Conservation (phyloP, 1,140 invertebrate species). For the Steinernema khuongi region DNA sequence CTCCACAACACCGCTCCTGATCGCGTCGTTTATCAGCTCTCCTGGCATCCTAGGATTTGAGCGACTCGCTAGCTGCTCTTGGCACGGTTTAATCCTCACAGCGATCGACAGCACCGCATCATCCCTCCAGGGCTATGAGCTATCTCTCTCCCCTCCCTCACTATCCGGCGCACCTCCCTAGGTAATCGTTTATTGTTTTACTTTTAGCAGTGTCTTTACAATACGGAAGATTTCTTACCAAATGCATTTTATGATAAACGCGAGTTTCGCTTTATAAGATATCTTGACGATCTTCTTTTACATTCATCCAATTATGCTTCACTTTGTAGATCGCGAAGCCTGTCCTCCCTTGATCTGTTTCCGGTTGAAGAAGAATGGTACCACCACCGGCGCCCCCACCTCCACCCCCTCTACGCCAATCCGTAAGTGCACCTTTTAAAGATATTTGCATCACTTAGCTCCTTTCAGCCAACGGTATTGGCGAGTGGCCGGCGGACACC, state of each 20-base stretch:
- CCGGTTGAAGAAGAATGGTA: conserved; percentile 26
- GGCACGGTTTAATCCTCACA: not conserved
- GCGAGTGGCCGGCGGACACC: conserved; percentile 36
- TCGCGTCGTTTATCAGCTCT: not conserved
- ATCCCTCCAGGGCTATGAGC: conserved; percentile 25
- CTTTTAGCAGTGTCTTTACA: not conserved
- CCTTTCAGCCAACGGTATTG: conserved; percentile 36
- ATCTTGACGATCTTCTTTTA: not conserved
- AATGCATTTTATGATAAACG: not conserved
- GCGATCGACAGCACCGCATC: not conserved
- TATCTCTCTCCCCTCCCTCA: conserved; percentile 42
- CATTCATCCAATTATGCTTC: no score
- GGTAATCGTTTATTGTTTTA: conserved; percentile 25
- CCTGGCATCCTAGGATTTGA: not conserved
- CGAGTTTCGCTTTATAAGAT: not conserved
- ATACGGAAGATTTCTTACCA: no score
- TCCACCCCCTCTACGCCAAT: conserved; percentile 41
- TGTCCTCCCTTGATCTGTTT: not conserved
- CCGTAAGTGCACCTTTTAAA: conserved; percentile 25
- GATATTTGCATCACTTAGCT: not conserved
- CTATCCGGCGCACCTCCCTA: conserved; percentile 35
- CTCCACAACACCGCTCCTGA: not conserved
- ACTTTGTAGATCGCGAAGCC: not conserved
- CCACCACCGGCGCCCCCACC: conserved; percentile 38
- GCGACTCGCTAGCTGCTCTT: no score